Base-by-base conservation (phyloP, 2,113 vertebrate species). In the Silurus meridionalis region DNA sequence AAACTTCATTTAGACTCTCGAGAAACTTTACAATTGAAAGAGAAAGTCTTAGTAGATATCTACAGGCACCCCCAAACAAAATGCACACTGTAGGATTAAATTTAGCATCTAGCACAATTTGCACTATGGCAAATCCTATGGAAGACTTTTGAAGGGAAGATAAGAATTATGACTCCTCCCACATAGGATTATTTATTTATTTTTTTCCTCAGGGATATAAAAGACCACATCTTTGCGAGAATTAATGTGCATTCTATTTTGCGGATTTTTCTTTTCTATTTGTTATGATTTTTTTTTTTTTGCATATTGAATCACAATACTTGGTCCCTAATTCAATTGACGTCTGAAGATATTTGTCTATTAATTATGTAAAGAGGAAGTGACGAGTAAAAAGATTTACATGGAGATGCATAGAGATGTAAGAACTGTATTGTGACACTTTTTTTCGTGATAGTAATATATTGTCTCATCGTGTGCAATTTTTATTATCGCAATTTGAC, bases 191-290 rank as follows among this genome's bases (percentile, higher is more conserved):
- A 37, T 37, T 37, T 37, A 37, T 37, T 37, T 37, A 2, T 25
- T 75, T 52, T n/a, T 23, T 77, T 75, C 11, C 53, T 78, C 75
- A 78, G 75, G 75, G 53, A 78, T 78, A n/a, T 72, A 72, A 69
- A 64, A 72, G 0, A 46, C 8, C 8, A 72, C 19, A 72, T 48
- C n/a, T n/a, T 53, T 37, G 37, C 2, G 37, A 37, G 37, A 37
- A 37, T 37, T 37, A 37, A 37, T 3, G 37, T 37, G 37, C 37
- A 37, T 37, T 37, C 37, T 2, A 37, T 57, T 23, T 72, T 8
- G 6, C 0, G 15, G 13, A 37, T 69, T 6, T 37, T 37, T 69
- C 66, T 67, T 37, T 37, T 37, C 28, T 37, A 37, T 46, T 7
- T 74, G 3, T 10, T 6, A 6, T 19, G 1, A 21, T 17, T 63